These are phyloP conservation scores for Bujurquina vittata DNA, from an alignment of 2,113 vertebrate species.

Conservation along the genomic window DNA sequence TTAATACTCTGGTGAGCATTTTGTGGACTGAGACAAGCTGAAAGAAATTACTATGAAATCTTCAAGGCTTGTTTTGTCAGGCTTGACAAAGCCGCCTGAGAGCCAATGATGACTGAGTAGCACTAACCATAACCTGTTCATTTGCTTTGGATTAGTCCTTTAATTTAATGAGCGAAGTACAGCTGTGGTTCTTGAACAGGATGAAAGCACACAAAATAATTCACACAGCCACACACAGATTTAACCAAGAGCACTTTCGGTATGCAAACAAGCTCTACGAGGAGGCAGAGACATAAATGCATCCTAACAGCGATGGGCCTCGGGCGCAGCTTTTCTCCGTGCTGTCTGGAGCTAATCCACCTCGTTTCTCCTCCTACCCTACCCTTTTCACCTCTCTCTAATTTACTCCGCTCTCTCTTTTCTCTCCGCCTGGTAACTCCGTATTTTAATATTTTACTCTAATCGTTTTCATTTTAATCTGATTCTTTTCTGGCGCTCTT, in stretches of 20 bases:
- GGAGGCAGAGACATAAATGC: background rate
- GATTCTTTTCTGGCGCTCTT: background rate
- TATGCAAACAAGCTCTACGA: background rate
- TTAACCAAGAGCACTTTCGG: background rate
- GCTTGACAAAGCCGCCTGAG: background rate
- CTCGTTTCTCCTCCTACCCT: background rate
- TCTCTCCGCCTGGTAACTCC: background rate
- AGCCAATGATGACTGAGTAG: background rate
- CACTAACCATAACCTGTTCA: background rate
- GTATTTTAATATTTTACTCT: conserved; percentile 5
- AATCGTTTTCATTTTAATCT: conserved; percentile 7
- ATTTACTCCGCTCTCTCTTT: background rate
- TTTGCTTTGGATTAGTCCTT: background rate
- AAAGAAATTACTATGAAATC: background rate
- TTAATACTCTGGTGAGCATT: no score
- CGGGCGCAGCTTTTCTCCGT: background rate
- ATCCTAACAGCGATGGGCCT: background rate
- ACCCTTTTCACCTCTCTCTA: conserved; percentile 13
- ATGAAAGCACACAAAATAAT: background rate
- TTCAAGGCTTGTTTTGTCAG: background rate
- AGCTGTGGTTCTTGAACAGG: background rate
- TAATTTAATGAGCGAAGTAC: background rate
- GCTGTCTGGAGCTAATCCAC: conserved; percentile 17
- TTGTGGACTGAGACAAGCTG: background rate
- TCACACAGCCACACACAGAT: background rate